Evolutionary conservation across 2,113 vertebrate genomes (phyloP), one percentile per base, ranked within the genome.

Genomic region (Elgaria multicarinata): DNA sequence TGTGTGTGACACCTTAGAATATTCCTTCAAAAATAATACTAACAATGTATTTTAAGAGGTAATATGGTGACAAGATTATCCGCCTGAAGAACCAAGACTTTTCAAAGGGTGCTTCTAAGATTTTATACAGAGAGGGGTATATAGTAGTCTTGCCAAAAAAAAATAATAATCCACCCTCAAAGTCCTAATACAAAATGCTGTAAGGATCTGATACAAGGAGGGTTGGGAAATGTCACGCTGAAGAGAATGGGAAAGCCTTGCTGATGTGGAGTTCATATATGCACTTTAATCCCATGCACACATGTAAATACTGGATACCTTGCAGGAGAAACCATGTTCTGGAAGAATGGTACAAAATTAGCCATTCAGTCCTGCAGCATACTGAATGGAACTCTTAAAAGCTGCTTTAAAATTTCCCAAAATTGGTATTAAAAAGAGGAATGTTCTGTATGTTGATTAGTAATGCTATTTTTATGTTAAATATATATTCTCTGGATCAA

Each of bases 11-110:
- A 53, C 1, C 46, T 28, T 79, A 0, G 93, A 94, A 89, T 46
- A 13, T 0, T 55, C 14, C 55, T 88, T 36, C 24, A 0, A 33
- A 94, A 91, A 77, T 66, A 31, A 50, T 7, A 55, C 42, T 18
- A 69, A 69, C 5, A 85, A 72, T 66, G 46, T 71, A 71, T 50
- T 42, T 53, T 22, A 71, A 55, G 33, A 86, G 72, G 83, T 8
- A 92, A 92, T 55, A n/a, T 10, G 79, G 7, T 81, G 92, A n/a
- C 6, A 89, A 22, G 87, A 88, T 79, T 80, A 84, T 78, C 18
- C 62, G 93, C 39, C 64, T 28, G 10, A 6, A 39, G 74, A 90
- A 89, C 28, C 8, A 85, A 71, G 58, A 72, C 83, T 76, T 44
- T 89, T 20, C 81, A 33, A 71, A 91, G 46, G 75, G 4, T 3